phyloP scores from a whole-genome alignment of 2,888 invertebrate genomes.

The Eristalis pertinax region DNA sequence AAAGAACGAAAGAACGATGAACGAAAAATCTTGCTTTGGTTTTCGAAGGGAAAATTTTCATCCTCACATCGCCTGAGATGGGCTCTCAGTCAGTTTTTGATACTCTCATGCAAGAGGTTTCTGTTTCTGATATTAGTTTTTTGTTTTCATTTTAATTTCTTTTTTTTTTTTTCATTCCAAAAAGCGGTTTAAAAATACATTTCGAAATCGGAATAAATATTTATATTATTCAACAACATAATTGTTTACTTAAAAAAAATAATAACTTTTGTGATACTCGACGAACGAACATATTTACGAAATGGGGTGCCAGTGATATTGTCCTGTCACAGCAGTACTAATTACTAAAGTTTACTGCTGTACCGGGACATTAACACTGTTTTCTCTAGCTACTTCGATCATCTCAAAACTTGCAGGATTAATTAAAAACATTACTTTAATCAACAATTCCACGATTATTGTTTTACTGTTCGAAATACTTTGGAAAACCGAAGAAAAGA shows the following conservation, averaged over 20 bases:
- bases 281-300: background rate
- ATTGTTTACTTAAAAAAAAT: background rate
- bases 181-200: background rate
- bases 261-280: background rate
- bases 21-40: conserved; percentile 25
- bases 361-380: conserved; percentile 93
- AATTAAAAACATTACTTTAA: background rate
- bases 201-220: background rate
- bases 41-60: conserved; percentile 45
- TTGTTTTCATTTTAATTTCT: conserved; percentile 59
- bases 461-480: background rate
- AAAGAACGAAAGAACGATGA: conserved; percentile 36
- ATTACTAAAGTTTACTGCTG: conserved; percentile 90
- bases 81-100: conserved; percentile 81
- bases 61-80: conserved; percentile 50
- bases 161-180: background rate
- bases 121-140: conserved; percentile 49
- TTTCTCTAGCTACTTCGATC: conserved; percentile 63
- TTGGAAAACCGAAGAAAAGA: background rate
- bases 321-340: conserved; percentile 99
- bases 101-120: conserved; percentile 79
- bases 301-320: conserved; percentile 90
- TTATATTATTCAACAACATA: background rate
- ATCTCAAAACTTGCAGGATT: background rate
- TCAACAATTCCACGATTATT: too few relatives aligned